Conservation (phyloP, 2,888 invertebrate species). For the Spodoptera littoralis region DNA sequence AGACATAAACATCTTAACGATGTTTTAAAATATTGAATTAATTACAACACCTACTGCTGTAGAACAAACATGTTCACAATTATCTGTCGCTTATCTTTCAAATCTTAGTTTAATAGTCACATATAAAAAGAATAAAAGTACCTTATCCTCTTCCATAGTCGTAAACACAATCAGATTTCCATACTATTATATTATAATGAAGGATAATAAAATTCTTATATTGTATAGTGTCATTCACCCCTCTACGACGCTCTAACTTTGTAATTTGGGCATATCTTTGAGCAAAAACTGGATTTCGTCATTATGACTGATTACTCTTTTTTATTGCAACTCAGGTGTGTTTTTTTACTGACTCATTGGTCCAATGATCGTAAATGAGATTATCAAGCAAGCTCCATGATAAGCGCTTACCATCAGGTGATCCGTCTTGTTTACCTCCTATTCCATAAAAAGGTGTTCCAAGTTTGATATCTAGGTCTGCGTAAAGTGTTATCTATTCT, state of each 20-base stretch:
- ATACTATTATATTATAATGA: conserved; percentile 68
- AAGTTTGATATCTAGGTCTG: too few relatives aligned
- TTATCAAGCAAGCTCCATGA: too few relatives aligned
- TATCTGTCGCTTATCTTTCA: conserved; percentile 64
- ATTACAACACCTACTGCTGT: conserved; percentile 50
- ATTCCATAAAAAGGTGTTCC: too few relatives aligned
- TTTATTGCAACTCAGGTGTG: neutral
- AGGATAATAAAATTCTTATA: conserved; percentile 61
- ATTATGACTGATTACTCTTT: conserved; percentile 42
- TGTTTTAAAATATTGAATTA: conserved; percentile 46
- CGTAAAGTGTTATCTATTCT: too few relatives aligned
- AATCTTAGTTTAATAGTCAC: conserved; percentile 67
- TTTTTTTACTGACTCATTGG: neutral
- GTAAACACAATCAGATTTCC: conserved; percentile 74
- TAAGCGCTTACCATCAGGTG: too few relatives aligned
- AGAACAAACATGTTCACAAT: conserved; percentile 52
- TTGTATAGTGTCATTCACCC: conserved; percentile 72
- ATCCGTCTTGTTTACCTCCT: too few relatives aligned
- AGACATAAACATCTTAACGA: conserved; percentile 36
- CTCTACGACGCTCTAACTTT: conserved; percentile 55
- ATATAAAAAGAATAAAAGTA: conserved; percentile 70
- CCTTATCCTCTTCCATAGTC: conserved; percentile 59
- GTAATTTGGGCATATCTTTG: conserved; percentile 61
- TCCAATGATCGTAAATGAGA: too few relatives aligned
- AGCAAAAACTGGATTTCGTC: conserved; percentile 56